Evolutionary conservation across 1,140 invertebrate species (phyloP).

Genomic region (Pectinophora gossypiella): DNA sequence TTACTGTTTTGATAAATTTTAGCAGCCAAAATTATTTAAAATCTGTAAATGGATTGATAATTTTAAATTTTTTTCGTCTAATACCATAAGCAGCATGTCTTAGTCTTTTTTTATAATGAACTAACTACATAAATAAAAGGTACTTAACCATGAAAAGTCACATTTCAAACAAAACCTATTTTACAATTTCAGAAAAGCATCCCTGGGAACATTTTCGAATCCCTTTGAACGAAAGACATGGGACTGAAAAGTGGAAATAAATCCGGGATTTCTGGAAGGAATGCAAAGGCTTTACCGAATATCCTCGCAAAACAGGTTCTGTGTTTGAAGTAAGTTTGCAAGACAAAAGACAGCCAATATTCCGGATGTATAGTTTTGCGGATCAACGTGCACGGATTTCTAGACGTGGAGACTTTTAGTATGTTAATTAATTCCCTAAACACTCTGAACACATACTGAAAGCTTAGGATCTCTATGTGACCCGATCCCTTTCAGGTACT

Average conservation of each 20-base stretch:
- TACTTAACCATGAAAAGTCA: not conserved
- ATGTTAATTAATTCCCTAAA: too few species aligned
- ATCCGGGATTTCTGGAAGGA: constrained; percentile 18
- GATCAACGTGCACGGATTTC: too few species aligned
- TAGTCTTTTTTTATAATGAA: too few species aligned
- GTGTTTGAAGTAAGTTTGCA: not conserved
- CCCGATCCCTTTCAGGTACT: too few species aligned
- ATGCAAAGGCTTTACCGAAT: constrained; percentile 17
- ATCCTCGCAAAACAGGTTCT: constrained; percentile 16
- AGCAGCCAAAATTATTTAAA: too few species aligned
- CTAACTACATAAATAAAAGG: too few species aligned
- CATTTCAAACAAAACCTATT: not conserved
- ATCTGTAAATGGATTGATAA: too few species aligned
- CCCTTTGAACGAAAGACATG: constrained; percentile 19
- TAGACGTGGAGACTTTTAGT: too few species aligned
- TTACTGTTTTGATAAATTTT: too few species aligned
- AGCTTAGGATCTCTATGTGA: too few species aligned
- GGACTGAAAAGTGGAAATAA: constrained; percentile 27
- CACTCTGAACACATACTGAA: too few species aligned
- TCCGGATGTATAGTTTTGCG: too few species aligned
- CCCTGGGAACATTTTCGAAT: not conserved
- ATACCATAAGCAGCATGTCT: not conserved
- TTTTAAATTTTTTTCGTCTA: not conserved
- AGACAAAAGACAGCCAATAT: not conserved
- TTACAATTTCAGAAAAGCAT: not conserved